These are phyloP conservation scores for Acrobasis repandana DNA, from an alignment of 2,888 invertebrate genomes.

Conservation along the genomic window DNA sequence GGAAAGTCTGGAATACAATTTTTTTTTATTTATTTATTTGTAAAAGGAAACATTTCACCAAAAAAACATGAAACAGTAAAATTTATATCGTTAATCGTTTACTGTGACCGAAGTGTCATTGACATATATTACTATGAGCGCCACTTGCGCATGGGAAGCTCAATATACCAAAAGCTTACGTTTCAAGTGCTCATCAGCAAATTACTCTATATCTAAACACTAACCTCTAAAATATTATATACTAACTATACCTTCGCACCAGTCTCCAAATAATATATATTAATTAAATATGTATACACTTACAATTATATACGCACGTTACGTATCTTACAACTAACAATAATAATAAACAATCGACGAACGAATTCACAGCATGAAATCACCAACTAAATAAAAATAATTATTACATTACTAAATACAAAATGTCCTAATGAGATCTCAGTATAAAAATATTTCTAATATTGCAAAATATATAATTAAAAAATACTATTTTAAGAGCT, in stretches of 20 bases:
- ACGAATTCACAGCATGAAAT: slow-evolving; percentile 71
- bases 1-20: too few species aligned
- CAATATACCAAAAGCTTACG: slow-evolving; percentile 33
- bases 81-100: not conserved
- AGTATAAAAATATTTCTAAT: slow-evolving; percentile 71
- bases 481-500: slow-evolving; percentile 65
- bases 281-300: slow-evolving; percentile 48
- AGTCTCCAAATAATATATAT: slow-evolving; percentile 55
- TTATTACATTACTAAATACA: slow-evolving; percentile 38
- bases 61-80: too few species aligned
- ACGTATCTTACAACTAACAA: slow-evolving; percentile 31
- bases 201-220: slow-evolving; percentile 24
- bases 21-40: too few species aligned
- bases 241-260: slow-evolving; percentile 54
- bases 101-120: slow-evolving; percentile 6
- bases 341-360: slow-evolving; percentile 42
- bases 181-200: slow-evolving; percentile 20
- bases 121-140: slow-evolving; percentile 11
- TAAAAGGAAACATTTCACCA: too few species aligned
- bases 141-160: slow-evolving; percentile 34
- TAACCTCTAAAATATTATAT: slow-evolving; percentile 30
- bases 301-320: slow-evolving; percentile 34
- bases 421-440: slow-evolving; percentile 62
- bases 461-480: slow-evolving; percentile 64
- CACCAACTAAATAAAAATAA: slow-evolving; percentile 46